A percentile compares a stretch with the other conserved stretches of the same genome.
phyloP scores from a whole-genome alignment of 92 coral and sea anemone genomes.

The Umimayanthus kanabou region DNA sequence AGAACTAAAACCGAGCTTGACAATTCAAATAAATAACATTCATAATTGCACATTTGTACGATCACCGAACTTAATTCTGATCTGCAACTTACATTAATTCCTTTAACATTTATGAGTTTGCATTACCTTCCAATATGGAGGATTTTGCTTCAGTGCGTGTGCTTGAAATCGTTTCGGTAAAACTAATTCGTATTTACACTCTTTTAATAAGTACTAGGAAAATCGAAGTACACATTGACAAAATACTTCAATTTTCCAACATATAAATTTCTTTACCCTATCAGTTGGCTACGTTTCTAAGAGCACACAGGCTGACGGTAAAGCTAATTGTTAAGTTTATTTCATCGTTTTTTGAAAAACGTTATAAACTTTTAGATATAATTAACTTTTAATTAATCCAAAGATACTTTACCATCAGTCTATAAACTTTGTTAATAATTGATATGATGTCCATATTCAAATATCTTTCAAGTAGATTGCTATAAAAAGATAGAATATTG shows the following conservation, averaged over 20 bases:
- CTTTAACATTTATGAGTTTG: background rate
- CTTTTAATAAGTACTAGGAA: background rate
- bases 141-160: background rate
- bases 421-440: no score
- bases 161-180: background rate
- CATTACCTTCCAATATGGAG: slow-evolving; percentile 12
- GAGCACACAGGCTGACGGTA: background rate
- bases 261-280: no score
- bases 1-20: background rate
- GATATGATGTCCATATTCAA: no score
- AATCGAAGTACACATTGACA: background rate
- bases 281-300: background rate
- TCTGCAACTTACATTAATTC: background rate
- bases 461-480: no score
- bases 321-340: background rate
- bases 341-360: no score
- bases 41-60: background rate
- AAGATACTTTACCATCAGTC: no score
- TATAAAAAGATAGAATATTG: no score
- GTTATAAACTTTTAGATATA: no score
- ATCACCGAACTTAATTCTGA: background rate
- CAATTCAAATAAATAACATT: slow-evolving; percentile 8
- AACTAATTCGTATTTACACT: background rate
- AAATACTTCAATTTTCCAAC: background rate
- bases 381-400: no score